Conservation (phyloP, 92 coral and sea anemone genomes). For the Nematostella vectensis region DNA sequence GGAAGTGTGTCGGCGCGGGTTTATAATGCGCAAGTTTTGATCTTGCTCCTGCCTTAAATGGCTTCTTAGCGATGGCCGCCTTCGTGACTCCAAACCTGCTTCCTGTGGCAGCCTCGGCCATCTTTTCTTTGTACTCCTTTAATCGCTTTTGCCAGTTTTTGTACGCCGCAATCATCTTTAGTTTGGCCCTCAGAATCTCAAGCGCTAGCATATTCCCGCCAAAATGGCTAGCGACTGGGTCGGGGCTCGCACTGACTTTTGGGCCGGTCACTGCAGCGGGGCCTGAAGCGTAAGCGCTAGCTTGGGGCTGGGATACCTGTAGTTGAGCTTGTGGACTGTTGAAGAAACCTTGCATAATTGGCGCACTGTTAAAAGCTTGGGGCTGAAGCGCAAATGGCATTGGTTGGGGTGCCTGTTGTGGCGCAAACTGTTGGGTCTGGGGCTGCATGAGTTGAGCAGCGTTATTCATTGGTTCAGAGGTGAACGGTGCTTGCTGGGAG, state of each 20-base stretch:
- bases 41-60: slow-evolving; percentile 1
- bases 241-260: slow-evolving; percentile 52
- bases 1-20: slow-evolving; percentile 9
- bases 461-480: slow-evolving; percentile 7
- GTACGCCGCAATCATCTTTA: slow-evolving; percentile 84
- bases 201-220: slow-evolving; percentile 67
- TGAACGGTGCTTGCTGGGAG: slow-evolving; percentile 44
- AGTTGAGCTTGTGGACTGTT: slow-evolving; percentile 15
- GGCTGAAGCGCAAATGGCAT: slow-evolving; percentile 1
- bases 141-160: slow-evolving; percentile 77
- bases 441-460: slow-evolving; percentile 18
- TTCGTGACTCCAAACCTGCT: slow-evolving; percentile 13
- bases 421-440: slow-evolving; percentile 11
- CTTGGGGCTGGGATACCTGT: slow-evolving; percentile 13
- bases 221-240: slow-evolving; percentile 60
- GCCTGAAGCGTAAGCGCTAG: slow-evolving; percentile 10
- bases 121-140: slow-evolving; percentile 51
- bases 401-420: slow-evolving; percentile 18
- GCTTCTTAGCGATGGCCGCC: slow-evolving; percentile 8
- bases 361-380: background rate
- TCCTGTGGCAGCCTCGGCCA: slow-evolving; percentile 16
- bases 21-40: background rate
- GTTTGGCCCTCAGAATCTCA: slow-evolving; percentile 58
- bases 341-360: slow-evolving; percentile 13
- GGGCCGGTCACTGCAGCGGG: slow-evolving; percentile 11